Evolutionary conservation across 2,888 invertebrate species (phyloP), one percentile per base, ranked within the genome.

Genomic region (Sphecodes monilicornis): DNA sequence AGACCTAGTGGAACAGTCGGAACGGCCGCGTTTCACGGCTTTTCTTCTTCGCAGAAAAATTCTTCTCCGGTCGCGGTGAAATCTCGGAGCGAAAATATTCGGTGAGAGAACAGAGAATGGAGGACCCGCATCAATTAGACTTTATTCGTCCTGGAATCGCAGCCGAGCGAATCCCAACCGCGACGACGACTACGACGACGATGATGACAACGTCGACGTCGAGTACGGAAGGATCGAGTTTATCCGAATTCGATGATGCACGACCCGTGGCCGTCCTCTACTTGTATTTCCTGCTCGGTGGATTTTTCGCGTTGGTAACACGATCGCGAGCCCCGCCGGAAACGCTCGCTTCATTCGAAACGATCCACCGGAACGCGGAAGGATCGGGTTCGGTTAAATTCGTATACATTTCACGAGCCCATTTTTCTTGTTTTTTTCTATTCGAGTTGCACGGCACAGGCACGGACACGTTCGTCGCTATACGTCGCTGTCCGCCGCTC

Each of bases 351-450:
- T 84, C 76, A 84, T 84, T 84, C 60, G 73, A 77, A 82, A 82
- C 82, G 84, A 82, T 82, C 82, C 82, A 54, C 73, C 82, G 82
- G 73, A 74, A 82, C 76, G 82, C 82, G 82, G 82, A 82, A 77
- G 82, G 83, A 76, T 84, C 82, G 73, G 36, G 82, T 84, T 82
- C 74, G n/a, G 41, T 81, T 77, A 60, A 82, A 84, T 84, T 84
- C 82, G 81, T 81, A 66, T 76, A 69, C 16, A n/a, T 83, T 83
- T 83, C 80, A 75, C 73, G 39, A 39, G 60, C 3, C 32, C 18
- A 1, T 22, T 66, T 66, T 66, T 11, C 66, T 54, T 54, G n/a
- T 54, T 54, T 54, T 54, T n/a, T 8, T 11, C 54, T n/a, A 10
- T 54, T n/a, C n/a, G 54, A n/a, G n/a, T n/a, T 29, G 60, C 60